Evolutionary conservation across 2,888 invertebrate species (phyloP).

Genomic region (Selenia dentaria): DNA sequence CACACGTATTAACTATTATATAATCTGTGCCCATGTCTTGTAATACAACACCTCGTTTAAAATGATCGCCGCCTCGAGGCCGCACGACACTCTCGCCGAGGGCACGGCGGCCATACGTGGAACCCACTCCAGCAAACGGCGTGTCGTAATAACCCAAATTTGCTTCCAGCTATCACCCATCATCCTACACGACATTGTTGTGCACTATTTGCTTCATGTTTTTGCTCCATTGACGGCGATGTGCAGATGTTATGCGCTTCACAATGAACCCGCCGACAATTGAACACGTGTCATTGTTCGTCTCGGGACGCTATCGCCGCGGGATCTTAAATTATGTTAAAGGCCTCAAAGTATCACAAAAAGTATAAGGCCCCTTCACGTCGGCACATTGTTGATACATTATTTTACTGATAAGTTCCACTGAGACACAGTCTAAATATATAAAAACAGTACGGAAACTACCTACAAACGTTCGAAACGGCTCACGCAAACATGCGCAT

Average conservation of each 20-base stretch:
- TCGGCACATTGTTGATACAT: too few relatives aligned
- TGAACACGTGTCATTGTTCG: neutral
- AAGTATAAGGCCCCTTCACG: too few relatives aligned
- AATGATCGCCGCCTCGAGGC: neutral
- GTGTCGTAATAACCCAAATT: conserved; percentile 5
- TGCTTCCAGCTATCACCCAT: too few relatives aligned
- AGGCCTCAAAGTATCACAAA: too few relatives aligned
- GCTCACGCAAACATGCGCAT: too few relatives aligned
- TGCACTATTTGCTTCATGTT: neutral
- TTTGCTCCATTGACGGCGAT: neutral
- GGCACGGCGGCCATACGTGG: neutral
- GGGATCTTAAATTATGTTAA: too few relatives aligned
- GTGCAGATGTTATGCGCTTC: neutral
- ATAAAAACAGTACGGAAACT: too few relatives aligned
- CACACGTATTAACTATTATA: neutral
- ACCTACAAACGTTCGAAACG: too few relatives aligned
- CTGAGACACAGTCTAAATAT: too few relatives aligned
- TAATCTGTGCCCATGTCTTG: neutral
- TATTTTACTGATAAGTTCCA: too few relatives aligned
- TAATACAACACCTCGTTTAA: neutral
- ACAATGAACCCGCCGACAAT: neutral
- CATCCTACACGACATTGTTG: too few relatives aligned
- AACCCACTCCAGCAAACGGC: neutral
- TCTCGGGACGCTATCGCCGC: neutral
- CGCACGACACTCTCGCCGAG: neutral